These are phyloP conservation scores for Gibbula magus DNA, from an alignment of 2,888 invertebrate genomes.

Conservation along the genomic window DNA sequence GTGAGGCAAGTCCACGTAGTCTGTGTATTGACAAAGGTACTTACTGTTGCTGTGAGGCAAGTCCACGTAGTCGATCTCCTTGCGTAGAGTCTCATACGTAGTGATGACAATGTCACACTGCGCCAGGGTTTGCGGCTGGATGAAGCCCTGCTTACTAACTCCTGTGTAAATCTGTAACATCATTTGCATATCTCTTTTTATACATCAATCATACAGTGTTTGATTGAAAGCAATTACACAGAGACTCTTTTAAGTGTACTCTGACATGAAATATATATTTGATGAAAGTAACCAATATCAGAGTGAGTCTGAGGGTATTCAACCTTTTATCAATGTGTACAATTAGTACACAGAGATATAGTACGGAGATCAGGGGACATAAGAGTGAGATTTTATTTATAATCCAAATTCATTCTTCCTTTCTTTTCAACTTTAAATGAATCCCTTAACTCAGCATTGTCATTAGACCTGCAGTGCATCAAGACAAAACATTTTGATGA, in stretches of 20 bases:
- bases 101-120: constrained; percentile 84
- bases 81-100: constrained; percentile 81
- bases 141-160: constrained; percentile 78
- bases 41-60: constrained; percentile 76
- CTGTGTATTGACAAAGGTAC: constrained; percentile 69
- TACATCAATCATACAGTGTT: neutral
- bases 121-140: constrained; percentile 81
- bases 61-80: constrained; percentile 81
- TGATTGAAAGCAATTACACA: neutral
- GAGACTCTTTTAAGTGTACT: neutral
- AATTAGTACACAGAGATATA: too few relatives aligned
- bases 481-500: too few relatives aligned
- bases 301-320: too few relatives aligned
- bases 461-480: too few relatives aligned
- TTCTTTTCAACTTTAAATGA: too few relatives aligned
- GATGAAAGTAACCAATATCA: too few relatives aligned
- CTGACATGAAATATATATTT: too few relatives aligned
- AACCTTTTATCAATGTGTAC: too few relatives aligned
- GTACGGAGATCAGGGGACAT: too few relatives aligned
- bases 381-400: too few relatives aligned
- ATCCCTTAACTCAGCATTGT: too few relatives aligned
- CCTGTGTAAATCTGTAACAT: constrained; percentile 75
- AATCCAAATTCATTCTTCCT: too few relatives aligned
- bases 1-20: constrained; percentile 79
- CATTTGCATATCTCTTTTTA: constrained; percentile 7